Conservation (phyloP, 1,140 invertebrate species). For the Sminthurides bifidus region DNA sequence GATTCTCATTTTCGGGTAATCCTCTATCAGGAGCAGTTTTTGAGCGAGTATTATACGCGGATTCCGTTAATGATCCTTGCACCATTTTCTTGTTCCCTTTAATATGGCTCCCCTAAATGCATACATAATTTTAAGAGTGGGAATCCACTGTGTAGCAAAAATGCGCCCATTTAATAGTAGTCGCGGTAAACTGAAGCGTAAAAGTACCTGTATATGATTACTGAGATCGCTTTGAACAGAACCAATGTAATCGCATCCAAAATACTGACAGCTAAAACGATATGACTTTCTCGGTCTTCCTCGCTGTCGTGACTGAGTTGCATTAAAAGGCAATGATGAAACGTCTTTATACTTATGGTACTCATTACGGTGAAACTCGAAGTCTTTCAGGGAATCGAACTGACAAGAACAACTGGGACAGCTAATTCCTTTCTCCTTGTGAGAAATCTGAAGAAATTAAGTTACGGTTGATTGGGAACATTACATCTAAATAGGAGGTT, state of each 20-base stretch:
- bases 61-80: not conserved
- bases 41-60: too few species aligned
- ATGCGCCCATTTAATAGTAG: too few species aligned
- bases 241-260: not conserved
- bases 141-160: too few species aligned
- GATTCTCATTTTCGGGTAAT: too few species aligned
- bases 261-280: not conserved
- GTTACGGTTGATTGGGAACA: too few species aligned
- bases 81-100: not conserved
- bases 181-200: too few species aligned
- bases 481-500: too few species aligned
- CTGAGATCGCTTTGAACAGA: not conserved
- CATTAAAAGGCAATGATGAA: not conserved
- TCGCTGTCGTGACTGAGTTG: not conserved
- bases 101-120: not conserved
- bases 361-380: constrained; percentile 1
- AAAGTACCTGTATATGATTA: not conserved
- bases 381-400: not conserved
- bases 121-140: not conserved
- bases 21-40: too few species aligned
- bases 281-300: not conserved
- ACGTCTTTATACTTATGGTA: not conserved
- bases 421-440: not conserved
- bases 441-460: not conserved
- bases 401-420: not conserved